Percentiles rank a stretch among this genome's conserved stretches.
These are phyloP conservation scores for Xerus inauris DNA, from an alignment of 2,113 vertebrate genomes.

Conservation along the genomic window DNA sequence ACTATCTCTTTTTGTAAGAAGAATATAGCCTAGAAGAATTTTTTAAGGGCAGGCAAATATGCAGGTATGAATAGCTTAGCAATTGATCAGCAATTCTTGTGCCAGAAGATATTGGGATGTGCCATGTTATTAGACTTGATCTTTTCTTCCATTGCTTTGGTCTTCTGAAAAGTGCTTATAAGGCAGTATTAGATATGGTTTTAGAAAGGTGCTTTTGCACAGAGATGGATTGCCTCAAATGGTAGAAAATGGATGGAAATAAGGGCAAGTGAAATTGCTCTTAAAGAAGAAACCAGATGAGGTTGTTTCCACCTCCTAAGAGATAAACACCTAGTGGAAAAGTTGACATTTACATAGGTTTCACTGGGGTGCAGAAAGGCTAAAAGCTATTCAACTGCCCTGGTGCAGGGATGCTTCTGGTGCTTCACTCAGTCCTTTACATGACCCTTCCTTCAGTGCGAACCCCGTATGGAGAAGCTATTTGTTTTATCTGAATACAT, in stretches of 20 bases:
- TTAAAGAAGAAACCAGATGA: background rate
- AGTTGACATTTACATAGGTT: background rate
- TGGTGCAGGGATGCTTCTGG: background rate
- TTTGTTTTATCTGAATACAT: constrained; percentile 54
- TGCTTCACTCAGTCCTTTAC: constrained; percentile 8
- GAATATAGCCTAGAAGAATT: background rate
- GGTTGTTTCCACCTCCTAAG: background rate
- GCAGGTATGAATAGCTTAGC: background rate
- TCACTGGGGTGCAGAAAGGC: background rate
- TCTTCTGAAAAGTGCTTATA: background rate
- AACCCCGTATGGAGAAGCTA: constrained; percentile 39
- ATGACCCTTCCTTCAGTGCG: background rate
- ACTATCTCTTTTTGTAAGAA: background rate
- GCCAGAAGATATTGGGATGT: background rate
- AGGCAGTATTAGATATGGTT: background rate
- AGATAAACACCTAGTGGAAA: background rate
- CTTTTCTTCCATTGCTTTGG: background rate
- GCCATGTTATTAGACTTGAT: background rate
- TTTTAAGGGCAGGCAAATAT: background rate
- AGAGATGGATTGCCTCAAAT: background rate
- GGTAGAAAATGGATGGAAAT: fast-evolving
- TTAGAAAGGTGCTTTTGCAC: background rate
- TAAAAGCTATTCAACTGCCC: background rate
- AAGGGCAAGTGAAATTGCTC: fast-evolving
- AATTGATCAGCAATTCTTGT: background rate